A percentile compares a stretch with the other conserved stretches of the same genome.
phyloP scores from a whole-genome alignment of 2,797 vertebrate genomes.

The Toxotes lorentzi region DNA sequence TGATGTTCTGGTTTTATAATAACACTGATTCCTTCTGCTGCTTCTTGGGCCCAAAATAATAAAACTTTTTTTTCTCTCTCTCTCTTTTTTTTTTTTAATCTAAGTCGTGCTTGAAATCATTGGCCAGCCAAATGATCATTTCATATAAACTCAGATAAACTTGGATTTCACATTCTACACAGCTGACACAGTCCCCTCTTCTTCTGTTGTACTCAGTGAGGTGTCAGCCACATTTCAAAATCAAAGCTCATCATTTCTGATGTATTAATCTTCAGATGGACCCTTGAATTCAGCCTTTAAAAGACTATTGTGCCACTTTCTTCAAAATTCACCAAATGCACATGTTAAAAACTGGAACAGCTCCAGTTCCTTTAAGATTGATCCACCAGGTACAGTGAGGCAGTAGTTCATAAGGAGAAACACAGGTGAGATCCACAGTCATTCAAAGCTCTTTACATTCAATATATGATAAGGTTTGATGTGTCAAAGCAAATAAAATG shows the following conservation, averaged over 20 bases:
- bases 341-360: constrained; percentile 11
- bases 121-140: constrained; percentile 76
- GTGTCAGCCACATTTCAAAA: background rate
- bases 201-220: background rate
- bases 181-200: background rate
- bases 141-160: constrained; percentile 12
- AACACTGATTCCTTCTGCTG: constrained; percentile 34
- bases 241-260: background rate
- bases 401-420: constrained; percentile 39
- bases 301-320: constrained; percentile 4
- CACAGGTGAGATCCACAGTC: constrained; percentile 18
- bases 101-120: constrained; percentile 55
- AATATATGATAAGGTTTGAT: constrained; percentile 61
- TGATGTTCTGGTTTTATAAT: background rate
- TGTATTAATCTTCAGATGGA: constrained; percentile 24
- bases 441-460: constrained; percentile 72
- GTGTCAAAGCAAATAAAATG: constrained; percentile 66
- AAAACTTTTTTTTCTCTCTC: no score
- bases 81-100: background rate
- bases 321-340: constrained; percentile 1
- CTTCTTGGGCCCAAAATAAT: constrained; percentile 13
- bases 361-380: constrained; percentile 5
- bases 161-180: constrained; percentile 27
- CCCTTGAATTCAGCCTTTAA: constrained; percentile 30
- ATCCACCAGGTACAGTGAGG: constrained; percentile 35